Evolutionary conservation across 1,140 invertebrate species (phyloP), one percentile per base, ranked within the genome.

Genomic region (Spodoptera frugiperda): DNA sequence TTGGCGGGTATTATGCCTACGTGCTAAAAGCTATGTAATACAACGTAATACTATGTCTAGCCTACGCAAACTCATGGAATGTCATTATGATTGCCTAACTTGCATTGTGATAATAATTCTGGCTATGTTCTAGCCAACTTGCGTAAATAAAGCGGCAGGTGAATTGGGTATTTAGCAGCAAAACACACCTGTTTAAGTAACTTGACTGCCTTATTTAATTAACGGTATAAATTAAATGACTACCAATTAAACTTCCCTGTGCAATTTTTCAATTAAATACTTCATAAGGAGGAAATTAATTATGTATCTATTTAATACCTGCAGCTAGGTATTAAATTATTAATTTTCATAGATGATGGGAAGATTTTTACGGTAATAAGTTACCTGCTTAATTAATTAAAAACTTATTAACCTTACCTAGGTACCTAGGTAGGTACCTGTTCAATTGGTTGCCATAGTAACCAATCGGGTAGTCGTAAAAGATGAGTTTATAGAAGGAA

Each of bases 11-110:
- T 33, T 33, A 21, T 46, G 53, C 70, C 70, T 57, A 21, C 61
- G 59, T 46, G 33, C 19, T 17, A 73, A 10, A 59, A 46, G 14
- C 10, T 30, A 46, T 17, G 33, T 25, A 39, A 39, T 39, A 39
- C 8, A 39, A 10, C 33, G 33, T 39, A 39, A 55, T 48, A 65
- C 53, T 73, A 19, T 75, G 15, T 48, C 68, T 71, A 33, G 73
- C 80, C 82, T 80, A 85, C 84, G 75, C 84, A 85, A 80, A 70
- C 48, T 78, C 77, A 77, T 82, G 77, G 61, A 80, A 82, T 67
- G 54, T 63, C 51, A 54, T 75, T 75, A 44, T 44, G 51, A 82
- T 75, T 71, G 55, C 51, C 30, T 65, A 77, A 80, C 74, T 49
- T 79, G 55, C 10, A 14, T 57, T 21, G 54, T 70, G 71, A 73